Percentiles rank a stretch among this genome's conserved stretches.
Conservation (phyloP, 2,888 invertebrate species). For the Gymnosoma rotundatum region DNA sequence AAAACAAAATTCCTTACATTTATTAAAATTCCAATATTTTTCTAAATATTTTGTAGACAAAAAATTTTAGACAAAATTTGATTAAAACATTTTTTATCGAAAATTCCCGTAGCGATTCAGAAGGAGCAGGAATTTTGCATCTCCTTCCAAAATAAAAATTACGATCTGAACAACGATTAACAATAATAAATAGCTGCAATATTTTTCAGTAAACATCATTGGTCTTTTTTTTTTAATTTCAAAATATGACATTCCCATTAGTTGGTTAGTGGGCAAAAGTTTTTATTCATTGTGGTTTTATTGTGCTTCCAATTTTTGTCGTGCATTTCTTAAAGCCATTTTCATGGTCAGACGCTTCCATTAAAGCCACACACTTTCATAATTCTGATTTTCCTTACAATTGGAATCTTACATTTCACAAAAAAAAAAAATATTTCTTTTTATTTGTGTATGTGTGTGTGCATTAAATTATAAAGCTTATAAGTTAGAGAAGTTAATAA, state of each 20-base stretch:
- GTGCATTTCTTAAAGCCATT: slow-evolving; percentile 48
- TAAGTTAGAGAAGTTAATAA: slow-evolving; percentile 66
- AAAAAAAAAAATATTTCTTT: slow-evolving; percentile 1
- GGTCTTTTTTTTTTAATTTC: slow-evolving; percentile 13
- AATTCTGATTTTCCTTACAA: slow-evolving; percentile 20
- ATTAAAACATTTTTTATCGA: too few species aligned
- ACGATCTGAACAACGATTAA: too few species aligned
- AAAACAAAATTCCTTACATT: too few species aligned
- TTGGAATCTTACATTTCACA: slow-evolving; percentile 2
- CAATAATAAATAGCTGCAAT: neutral
- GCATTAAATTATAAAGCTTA: slow-evolving; percentile 57
- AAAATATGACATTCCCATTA: slow-evolving; percentile 41
- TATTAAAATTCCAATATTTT: too few species aligned
- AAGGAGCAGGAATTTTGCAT: too few species aligned
- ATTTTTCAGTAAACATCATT: neutral
- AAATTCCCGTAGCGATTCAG: too few species aligned
- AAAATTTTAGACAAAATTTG: too few species aligned
- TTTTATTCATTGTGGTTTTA: slow-evolving; percentile 17
- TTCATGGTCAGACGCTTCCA: slow-evolving; percentile 62
- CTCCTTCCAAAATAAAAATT: too few species aligned
- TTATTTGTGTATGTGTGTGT: neutral
- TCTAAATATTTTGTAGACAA: too few species aligned
- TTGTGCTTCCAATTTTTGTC: slow-evolving; percentile 31
- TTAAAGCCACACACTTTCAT: slow-evolving; percentile 41
- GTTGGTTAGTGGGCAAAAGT: slow-evolving; percentile 34